Conservation (phyloP, 2,888 invertebrate genomes). For the Spodoptera littoralis region DNA sequence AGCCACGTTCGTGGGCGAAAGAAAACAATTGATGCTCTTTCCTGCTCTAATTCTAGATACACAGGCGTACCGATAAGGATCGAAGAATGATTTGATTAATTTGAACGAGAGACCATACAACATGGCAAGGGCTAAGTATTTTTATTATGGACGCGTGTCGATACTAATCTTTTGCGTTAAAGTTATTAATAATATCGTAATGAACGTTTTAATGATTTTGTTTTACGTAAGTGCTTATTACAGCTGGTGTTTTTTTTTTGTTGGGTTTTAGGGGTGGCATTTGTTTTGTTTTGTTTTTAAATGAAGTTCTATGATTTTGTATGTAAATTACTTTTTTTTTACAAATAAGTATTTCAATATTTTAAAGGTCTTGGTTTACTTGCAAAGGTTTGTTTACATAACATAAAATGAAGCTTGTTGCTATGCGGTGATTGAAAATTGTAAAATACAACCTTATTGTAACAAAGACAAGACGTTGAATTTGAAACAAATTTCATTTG, state of each 20-base stretch:
- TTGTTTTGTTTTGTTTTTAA: neutral
- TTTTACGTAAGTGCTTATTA: constrained; percentile 37
- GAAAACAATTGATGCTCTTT: constrained; percentile 85
- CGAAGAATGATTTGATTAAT: constrained; percentile 87
- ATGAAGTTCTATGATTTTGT: too few relatives aligned
- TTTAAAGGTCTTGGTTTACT: too few relatives aligned
- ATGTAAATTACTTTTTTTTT: too few relatives aligned
- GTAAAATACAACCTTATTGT: too few relatives aligned
- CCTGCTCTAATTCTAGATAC: constrained; percentile 87
- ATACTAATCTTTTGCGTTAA: constrained; percentile 79
- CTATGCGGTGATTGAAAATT: too few relatives aligned
- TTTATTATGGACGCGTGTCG: constrained; percentile 87
- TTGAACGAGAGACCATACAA: constrained; percentile 82
- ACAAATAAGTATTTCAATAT: too few relatives aligned
- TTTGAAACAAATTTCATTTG: too few relatives aligned
- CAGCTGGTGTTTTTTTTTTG: constrained; percentile 52
- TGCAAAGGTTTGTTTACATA: too few relatives aligned
- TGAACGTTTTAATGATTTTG: constrained; percentile 77
- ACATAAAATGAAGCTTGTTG: too few relatives aligned
- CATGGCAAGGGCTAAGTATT: constrained; percentile 82
- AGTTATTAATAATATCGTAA: constrained; percentile 84
- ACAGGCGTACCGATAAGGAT: constrained; percentile 76
- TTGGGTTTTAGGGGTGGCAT: constrained; percentile 4
- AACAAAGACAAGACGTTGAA: too few relatives aligned
- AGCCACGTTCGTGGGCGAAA: constrained; percentile 83